A percentile compares a stretch with the other conserved stretches of the same genome.
These are phyloP conservation scores for Xyrichtys novacula DNA, from an alignment of 2,797 vertebrate species.

Conservation along the genomic window DNA sequence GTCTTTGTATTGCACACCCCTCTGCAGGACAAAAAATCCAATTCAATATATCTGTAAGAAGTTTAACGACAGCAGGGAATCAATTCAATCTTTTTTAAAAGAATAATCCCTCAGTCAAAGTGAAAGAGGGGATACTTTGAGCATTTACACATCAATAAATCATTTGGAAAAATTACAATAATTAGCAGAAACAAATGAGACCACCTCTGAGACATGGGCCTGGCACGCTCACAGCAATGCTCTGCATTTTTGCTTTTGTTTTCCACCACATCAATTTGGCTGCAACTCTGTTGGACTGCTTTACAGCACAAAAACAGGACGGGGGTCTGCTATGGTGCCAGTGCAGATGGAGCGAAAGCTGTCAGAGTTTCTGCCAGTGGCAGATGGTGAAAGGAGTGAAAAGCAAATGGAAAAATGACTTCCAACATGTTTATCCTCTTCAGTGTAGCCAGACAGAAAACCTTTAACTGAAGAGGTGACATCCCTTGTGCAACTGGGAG, in stretches of 20 bases:
- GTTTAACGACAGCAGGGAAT: constrained; percentile 12
- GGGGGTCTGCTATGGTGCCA: constrained; percentile 45
- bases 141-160: constrained; percentile 54
- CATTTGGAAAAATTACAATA: constrained; percentile 57
- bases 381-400: constrained; percentile 55
- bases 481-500: constrained; percentile 2
- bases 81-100: constrained; percentile 15
- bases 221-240: constrained; percentile 31
- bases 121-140: neutral
- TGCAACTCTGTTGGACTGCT: constrained; percentile 42
- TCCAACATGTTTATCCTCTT: constrained; percentile 51
- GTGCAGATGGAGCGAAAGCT: constrained; percentile 65
- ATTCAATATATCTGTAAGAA: constrained; percentile 28
- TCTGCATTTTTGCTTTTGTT: constrained; percentile 42
- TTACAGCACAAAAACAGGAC: constrained; percentile 39
- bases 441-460: constrained; percentile 29
- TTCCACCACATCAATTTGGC: constrained; percentile 45
- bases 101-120: constrained; percentile 34
- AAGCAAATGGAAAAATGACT: constrained; percentile 46
- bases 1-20: neutral
- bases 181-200: constrained; percentile 64
- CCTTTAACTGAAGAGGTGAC: constrained; percentile 37
- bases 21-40: constrained; percentile 14
- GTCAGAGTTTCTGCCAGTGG: constrained; percentile 54
- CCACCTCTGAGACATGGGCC: constrained; percentile 37